Evolutionary conservation across 2,797 vertebrate genomes (phyloP).

Genomic region (Capromys pilorides): DNA sequence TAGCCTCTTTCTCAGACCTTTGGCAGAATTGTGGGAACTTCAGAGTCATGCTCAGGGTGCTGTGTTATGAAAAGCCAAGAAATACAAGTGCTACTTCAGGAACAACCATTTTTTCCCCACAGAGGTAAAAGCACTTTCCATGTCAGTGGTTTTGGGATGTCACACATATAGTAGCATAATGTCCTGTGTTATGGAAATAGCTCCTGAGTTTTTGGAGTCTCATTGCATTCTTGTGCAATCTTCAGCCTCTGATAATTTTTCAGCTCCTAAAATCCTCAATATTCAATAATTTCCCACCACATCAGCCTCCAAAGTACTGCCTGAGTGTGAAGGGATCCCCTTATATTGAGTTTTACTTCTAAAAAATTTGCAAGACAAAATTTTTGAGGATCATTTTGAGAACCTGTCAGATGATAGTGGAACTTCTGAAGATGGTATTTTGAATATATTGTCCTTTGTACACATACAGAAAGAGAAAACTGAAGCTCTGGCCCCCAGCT

Average conservation of each 20-base stretch:
- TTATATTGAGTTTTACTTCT: not conserved
- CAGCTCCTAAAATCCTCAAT: not conserved
- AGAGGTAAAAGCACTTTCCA: not conserved
- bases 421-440: not conserved
- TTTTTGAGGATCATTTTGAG: not conserved
- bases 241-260: not conserved
- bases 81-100: not conserved
- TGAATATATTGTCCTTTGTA: not conserved
- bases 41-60: not conserved
- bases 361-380: not conserved
- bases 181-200: not conserved
- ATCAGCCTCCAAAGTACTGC: not conserved
- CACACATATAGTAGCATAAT: not conserved
- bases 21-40: not conserved
- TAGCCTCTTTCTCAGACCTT: not conserved
- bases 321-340: not conserved
- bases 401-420: not conserved
- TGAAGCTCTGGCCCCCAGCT: too few species aligned
- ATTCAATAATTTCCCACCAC: not conserved
- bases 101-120: not conserved
- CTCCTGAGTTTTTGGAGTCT: not conserved
- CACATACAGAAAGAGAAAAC: not conserved
- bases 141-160: not conserved
- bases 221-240: not conserved
- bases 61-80: not conserved